A percentile compares a stretch with the other conserved stretches of the same genome.
These are phyloP conservation scores for Sandelia bainsii DNA, from an alignment of 2,797 vertebrate genomes.

Conservation along the genomic window DNA sequence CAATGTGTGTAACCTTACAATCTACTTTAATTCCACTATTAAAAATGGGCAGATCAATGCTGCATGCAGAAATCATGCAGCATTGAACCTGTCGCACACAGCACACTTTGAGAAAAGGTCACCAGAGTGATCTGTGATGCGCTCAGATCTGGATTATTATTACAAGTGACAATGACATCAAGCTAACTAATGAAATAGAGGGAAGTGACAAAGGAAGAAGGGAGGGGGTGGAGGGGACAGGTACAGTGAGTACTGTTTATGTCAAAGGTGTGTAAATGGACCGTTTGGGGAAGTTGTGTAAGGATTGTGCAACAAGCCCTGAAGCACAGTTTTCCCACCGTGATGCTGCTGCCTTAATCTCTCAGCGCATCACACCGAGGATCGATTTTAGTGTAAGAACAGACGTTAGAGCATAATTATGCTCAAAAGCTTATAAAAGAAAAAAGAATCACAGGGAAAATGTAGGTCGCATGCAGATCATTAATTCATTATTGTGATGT, in stretches of 20 bases:
- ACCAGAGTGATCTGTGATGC: conserved; percentile 32
- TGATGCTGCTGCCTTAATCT: conserved; percentile 5
- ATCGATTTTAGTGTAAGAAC: conserved; percentile 34
- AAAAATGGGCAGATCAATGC: conserved; percentile 29
- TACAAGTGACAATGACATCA: conserved; percentile 61
- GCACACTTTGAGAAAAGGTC: conserved; percentile 64
- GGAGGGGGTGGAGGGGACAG: neutral
- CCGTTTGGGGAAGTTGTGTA: conserved; percentile 3
- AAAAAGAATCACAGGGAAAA: conserved; percentile 40
- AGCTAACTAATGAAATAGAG: conserved; percentile 48
- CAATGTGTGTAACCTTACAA: conserved; percentile 58
- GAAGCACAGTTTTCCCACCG: conserved; percentile 2
- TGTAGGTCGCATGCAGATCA: conserved; percentile 62
- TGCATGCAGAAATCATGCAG: conserved; percentile 29
- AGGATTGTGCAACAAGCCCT: conserved; percentile 17
- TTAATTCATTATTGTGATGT: conserved; percentile 68
- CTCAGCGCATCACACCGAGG: conserved; percentile 18
- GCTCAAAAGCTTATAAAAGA: conserved; percentile 18
- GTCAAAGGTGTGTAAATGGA: conserved; percentile 14
- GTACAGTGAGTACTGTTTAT: conserved; percentile 1
- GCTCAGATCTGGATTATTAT: conserved; percentile 61
- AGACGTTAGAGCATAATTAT: conserved; percentile 28
- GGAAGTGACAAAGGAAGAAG: neutral
- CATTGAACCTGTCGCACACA: conserved; percentile 45
- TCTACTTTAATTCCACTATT: conserved; percentile 47